phyloP scores from a whole-genome alignment of 2,888 invertebrate genomes.

The Miltochrista miniata region DNA sequence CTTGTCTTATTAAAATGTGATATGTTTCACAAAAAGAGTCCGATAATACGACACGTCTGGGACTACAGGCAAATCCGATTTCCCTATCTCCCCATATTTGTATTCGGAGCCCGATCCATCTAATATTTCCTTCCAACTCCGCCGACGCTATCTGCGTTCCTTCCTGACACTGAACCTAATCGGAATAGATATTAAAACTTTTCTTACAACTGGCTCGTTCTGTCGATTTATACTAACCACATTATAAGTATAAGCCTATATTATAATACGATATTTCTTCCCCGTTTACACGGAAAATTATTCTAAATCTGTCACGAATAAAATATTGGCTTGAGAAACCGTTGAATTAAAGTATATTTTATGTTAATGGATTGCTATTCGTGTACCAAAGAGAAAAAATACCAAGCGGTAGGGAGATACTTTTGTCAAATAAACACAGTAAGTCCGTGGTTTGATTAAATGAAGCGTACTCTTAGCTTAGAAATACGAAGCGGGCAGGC shows the following conservation, averaged over 20 bases:
- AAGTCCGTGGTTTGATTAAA: constrained; percentile 63
- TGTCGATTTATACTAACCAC: constrained; percentile 51
- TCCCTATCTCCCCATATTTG: constrained; percentile 82
- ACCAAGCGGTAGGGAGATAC: constrained; percentile 38
- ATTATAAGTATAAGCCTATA: constrained; percentile 44
- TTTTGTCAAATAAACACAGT: constrained; percentile 61
- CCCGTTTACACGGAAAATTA: not conserved
- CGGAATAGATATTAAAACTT: constrained; percentile 84
- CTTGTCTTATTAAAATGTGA: constrained; percentile 69
- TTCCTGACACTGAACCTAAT: constrained; percentile 83
- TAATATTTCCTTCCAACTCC: constrained; percentile 81
- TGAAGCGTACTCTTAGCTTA: constrained; percentile 55
- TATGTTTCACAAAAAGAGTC: constrained; percentile 73
- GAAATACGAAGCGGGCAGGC: constrained; percentile 51
- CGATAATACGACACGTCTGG: constrained; percentile 79
- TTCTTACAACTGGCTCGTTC: constrained; percentile 68
- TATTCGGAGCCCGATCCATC: constrained; percentile 81
- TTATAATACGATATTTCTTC: constrained; percentile 11
- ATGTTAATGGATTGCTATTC: constrained; percentile 27
- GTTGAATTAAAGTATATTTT: constrained; percentile 18
- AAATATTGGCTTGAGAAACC: not conserved
- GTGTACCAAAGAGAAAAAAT: constrained; percentile 27
- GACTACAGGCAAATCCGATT: constrained; percentile 79
- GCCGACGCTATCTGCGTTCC: constrained; percentile 78
- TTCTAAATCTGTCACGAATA: not conserved